Evolutionary conservation across 2,888 invertebrate genomes (phyloP).

Genomic region (Augochlorella aurata): DNA sequence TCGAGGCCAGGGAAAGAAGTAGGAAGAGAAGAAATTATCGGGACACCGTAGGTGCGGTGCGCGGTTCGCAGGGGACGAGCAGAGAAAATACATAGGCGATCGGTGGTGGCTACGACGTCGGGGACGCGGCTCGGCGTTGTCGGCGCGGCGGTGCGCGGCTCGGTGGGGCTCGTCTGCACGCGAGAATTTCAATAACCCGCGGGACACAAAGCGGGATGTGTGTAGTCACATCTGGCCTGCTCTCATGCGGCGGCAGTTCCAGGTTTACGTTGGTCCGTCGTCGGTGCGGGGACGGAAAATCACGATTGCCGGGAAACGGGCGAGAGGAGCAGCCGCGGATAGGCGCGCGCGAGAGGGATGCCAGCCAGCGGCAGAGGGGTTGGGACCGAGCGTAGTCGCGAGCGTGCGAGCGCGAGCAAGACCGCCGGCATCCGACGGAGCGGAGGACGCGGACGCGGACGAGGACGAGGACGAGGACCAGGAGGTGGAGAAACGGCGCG

Average conservation of each 20-base stretch:
- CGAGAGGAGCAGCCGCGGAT: not conserved
- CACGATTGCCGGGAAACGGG: slow-evolving; percentile 70
- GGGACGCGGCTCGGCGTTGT: not conserved
- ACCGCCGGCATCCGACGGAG: not conserved
- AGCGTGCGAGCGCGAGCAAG: not conserved
- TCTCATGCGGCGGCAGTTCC: slow-evolving; percentile 75
- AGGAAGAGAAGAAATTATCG: too few species aligned
- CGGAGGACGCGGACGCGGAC: not conserved
- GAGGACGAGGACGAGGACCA: not conserved
- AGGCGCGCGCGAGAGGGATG: slow-evolving; percentile 31
- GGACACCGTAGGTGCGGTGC: too few species aligned
- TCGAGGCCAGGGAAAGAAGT: too few species aligned
- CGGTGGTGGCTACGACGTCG: not conserved
- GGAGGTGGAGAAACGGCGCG: not conserved
- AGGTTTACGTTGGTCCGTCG: slow-evolving; percentile 73
- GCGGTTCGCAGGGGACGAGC: not conserved
- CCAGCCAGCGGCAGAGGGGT: slow-evolving; percentile 11
- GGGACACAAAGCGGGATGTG: slow-evolving; percentile 77
- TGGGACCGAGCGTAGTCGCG: not conserved
- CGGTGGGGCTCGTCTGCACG: slow-evolving; percentile 51
- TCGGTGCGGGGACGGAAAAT: slow-evolving; percentile 73
- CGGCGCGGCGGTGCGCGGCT: not conserved
- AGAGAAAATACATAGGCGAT: not conserved
- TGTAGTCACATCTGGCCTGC: slow-evolving; percentile 77
- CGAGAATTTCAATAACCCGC: slow-evolving; percentile 78